Evolutionary conservation across 2,797 vertebrate genomes (phyloP).

Genomic region (Oryzias dopingdopingensis): DNA sequence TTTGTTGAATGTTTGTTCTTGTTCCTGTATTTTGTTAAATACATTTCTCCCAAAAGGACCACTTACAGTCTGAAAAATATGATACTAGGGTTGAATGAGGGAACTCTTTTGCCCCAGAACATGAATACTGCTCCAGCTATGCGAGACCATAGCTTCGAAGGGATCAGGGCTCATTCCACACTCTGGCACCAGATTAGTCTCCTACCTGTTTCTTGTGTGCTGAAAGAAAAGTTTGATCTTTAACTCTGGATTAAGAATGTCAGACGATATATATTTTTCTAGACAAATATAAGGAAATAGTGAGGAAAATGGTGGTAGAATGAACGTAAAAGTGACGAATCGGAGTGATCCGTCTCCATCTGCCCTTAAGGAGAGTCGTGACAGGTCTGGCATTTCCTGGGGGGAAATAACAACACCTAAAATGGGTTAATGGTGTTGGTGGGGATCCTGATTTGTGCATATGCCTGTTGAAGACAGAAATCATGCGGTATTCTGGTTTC

Average conservation of each 20-base stretch:
- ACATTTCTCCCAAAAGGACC: no score
- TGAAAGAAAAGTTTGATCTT: slow-evolving; percentile 4
- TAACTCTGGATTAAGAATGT: slow-evolving; percentile 18
- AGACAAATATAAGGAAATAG: neutral
- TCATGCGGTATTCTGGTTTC: slow-evolving; percentile 53
- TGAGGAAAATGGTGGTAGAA: no score
- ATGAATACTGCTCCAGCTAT: slow-evolving; percentile 13
- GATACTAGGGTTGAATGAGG: slow-evolving; percentile 18
- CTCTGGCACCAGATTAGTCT: slow-evolving; percentile 45
- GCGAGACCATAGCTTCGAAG: slow-evolving; percentile 44
- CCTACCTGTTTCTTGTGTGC: slow-evolving; percentile 14
- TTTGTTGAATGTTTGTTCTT: no score
- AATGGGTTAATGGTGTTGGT: slow-evolving; percentile 47
- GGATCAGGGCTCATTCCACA: slow-evolving; percentile 41
- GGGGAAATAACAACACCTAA: slow-evolving; percentile 59
- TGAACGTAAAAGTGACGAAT: no score
- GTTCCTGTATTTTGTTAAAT: no score
- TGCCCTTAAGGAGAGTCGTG: slow-evolving; percentile 51
- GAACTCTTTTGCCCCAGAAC: slow-evolving; percentile 15
- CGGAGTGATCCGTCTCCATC: slow-evolving; percentile 49
- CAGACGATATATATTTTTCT: slow-evolving; percentile 22
- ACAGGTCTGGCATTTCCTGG: slow-evolving; percentile 63
- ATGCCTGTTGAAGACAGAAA: slow-evolving; percentile 61
- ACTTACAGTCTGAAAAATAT: no score
- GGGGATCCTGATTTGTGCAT: slow-evolving; percentile 62